Base-by-base conservation (phyloP, 1,140 invertebrate genomes). In the Macrobrachium rosenbergii region DNA sequence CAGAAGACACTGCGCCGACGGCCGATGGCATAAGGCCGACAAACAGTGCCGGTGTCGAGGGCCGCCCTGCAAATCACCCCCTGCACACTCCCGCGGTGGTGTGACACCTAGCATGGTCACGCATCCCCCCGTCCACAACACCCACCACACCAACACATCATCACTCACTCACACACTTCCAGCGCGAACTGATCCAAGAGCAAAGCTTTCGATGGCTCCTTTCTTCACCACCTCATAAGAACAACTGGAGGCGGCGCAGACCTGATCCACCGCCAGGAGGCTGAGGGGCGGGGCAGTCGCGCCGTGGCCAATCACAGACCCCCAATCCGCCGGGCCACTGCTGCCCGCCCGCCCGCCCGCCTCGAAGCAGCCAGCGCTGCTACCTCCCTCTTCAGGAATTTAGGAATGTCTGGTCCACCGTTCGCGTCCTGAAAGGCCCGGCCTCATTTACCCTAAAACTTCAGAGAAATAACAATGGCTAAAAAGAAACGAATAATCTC, bases 171-270 rank as follows among this genome's bases (percentile, higher is more conserved):
- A 73, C 78, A 82, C 80, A 82, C 79, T 60, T 23, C 16, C n/a
- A 80, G 21, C 77, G 58, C 45, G 52, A 52, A 83, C 87, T 77
- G 80, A 83, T 77, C 80, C 75, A 76, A 28, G 87, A 72, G 87
- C 64, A 88, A 64, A 77, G 76, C 76, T 79, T 75, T 76, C 69
- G 73, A 62, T 73, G 58, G 81, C 75, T 79, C 86, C 78, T 79
- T 81, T 88, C 87, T 76, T 81, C 87, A 88, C 88, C 85, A 80
- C 69, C 80, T 83, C 88, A 83, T 79, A 67, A 80, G 64, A 79
- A 88, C 81, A 84, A 89, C 88, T 89, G 88, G 81, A 62, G 88
- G 87, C 81, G 69, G 82, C 62, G 69, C 73, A 82, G 76, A 69
- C 79, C 64, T n/a, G 67, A 64, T 72, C 77, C 45, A 63, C 62